A percentile compares a stretch with the other conserved stretches of the same genome.
Evolutionary conservation across 2,797 vertebrate species (phyloP).

Genomic region (Zenarchopterus dispar): DNA sequence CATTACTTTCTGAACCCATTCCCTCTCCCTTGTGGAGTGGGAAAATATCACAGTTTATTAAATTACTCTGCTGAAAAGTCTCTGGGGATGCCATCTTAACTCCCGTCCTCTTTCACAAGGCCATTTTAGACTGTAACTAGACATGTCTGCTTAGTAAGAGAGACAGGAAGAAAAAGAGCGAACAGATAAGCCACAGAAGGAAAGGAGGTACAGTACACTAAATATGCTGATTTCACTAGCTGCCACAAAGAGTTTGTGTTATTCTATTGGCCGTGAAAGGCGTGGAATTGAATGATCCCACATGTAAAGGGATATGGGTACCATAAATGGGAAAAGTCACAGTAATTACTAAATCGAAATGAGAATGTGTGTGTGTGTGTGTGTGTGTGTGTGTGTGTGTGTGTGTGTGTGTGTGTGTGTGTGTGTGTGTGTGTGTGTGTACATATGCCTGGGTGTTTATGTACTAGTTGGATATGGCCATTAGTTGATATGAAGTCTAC

Average conservation of each 20-base stretch:
- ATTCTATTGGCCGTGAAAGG: conserved; percentile 54
- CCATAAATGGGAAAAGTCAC: conserved; percentile 36
- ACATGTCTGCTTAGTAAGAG: conserved; percentile 72
- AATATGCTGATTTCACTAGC: conserved; percentile 58
- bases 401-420: neutral
- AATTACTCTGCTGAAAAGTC: conserved; percentile 81
- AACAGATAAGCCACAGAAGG: conserved; percentile 37
- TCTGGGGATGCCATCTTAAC: conserved; percentile 79
- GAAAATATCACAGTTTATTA: conserved; percentile 82
- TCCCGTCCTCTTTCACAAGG: conserved; percentile 71
- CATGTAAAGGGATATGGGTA: conserved; percentile 41
- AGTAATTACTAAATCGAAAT: conserved; percentile 28
- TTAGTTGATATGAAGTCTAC: conserved; percentile 8
- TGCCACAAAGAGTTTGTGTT: conserved; percentile 56
- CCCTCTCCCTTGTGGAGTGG: conserved; percentile 70
- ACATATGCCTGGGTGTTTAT: neutral
- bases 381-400: neutral
- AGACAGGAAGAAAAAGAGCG: conserved; percentile 31
- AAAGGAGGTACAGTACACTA: conserved; percentile 46
- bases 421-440: neutral
- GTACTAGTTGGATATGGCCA: conserved; percentile 1
- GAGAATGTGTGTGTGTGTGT: neutral
- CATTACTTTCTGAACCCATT: conserved; percentile 79
- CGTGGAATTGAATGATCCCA: conserved; percentile 47
- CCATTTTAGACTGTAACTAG: conserved; percentile 78